Evolutionary conservation across 2,888 invertebrate species (phyloP).

Genomic region (Hybos culiciformis): DNA sequence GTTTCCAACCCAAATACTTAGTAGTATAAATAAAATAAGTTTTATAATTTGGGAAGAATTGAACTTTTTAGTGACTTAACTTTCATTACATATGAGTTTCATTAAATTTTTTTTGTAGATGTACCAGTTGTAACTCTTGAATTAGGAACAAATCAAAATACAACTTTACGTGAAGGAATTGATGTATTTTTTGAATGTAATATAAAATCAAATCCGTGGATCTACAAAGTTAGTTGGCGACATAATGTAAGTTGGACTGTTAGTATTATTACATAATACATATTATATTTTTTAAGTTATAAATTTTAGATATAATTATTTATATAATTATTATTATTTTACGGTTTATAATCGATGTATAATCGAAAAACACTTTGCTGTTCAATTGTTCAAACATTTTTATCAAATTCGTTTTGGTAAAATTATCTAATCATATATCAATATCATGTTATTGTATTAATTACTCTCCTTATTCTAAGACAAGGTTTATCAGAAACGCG

Average conservation of each 20-base stretch:
- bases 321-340: no score
- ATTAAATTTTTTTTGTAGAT: constrained; percentile 48
- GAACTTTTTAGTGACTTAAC: constrained; percentile 4
- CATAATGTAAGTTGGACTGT: constrained; percentile 65
- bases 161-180: constrained; percentile 72
- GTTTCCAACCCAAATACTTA: not conserved
- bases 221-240: constrained; percentile 62
- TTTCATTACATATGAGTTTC: constrained; percentile 1
- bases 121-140: constrained; percentile 70
- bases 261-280: no score
- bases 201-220: constrained; percentile 77
- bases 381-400: no score
- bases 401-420: no score
- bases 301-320: no score
- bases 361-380: no score
- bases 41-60: constrained; percentile 1
- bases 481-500: no score
- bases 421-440: no score
- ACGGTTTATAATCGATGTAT: no score
- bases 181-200: constrained; percentile 87
- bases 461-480: no score
- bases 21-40: not conserved
- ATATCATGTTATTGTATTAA: no score
- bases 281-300: no score
- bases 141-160: constrained; percentile 65